Evolutionary conservation across 2,113 vertebrate genomes (phyloP).

Genomic region (Alouatta palliata): DNA sequence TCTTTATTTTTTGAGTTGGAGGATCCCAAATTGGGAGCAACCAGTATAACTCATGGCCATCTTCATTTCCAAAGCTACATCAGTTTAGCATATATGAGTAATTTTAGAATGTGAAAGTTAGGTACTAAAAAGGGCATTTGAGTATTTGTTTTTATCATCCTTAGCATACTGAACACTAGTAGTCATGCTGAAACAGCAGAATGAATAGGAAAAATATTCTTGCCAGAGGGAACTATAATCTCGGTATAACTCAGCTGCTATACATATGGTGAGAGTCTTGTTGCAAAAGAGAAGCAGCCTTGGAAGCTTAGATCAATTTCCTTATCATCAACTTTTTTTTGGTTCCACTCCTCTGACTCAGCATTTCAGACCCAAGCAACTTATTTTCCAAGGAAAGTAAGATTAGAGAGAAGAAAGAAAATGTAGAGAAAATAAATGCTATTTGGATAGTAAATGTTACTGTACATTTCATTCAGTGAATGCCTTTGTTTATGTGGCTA

Average conservation of each 20-base stretch:
- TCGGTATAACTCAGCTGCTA: slow-evolving; percentile 41
- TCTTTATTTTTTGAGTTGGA: slow-evolving; percentile 2
- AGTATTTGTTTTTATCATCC: slow-evolving; percentile 25
- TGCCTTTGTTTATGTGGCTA: slow-evolving; percentile 22
- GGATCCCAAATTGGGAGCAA: not conserved
- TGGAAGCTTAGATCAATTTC: slow-evolving; percentile 44
- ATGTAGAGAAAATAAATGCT: not conserved
- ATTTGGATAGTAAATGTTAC: not conserved
- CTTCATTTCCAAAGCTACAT: not conserved
- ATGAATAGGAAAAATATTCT: slow-evolving; percentile 36
- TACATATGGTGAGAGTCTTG: slow-evolving; percentile 25
- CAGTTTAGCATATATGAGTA: not conserved
- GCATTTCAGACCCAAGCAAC: slow-evolving; percentile 44
- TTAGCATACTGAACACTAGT: not conserved
- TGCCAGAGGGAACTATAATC: not conserved
- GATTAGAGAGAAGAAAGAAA: slow-evolving; percentile 17
- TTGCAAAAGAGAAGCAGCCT: slow-evolving; percentile 4
- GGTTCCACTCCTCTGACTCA: slow-evolving; percentile 48
- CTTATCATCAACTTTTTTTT: slow-evolving; percentile 15
- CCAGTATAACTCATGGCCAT: not conserved
- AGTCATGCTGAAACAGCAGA: slow-evolving; percentile 57
- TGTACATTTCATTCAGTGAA: slow-evolving; percentile 11
- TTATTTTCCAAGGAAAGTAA: slow-evolving; percentile 47
- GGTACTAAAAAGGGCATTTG: not conserved
- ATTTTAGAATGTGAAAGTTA: slow-evolving; percentile 33